Evolutionary conservation across 2,888 invertebrate genomes (phyloP).

Genomic region (Tinea semifulvella): DNA sequence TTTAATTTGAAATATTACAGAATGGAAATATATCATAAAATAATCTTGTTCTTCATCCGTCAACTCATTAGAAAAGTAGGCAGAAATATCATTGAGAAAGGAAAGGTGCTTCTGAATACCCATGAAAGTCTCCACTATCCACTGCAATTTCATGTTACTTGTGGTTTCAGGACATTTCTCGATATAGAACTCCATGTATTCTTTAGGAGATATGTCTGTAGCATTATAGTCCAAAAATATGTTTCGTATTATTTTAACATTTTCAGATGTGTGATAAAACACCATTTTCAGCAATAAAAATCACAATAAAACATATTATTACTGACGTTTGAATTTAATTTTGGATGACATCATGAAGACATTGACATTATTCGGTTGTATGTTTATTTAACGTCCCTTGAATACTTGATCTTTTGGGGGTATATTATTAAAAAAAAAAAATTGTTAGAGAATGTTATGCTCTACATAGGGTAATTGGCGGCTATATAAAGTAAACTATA

Average conservation of each 20-base stretch:
- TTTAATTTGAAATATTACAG: constrained; percentile 39
- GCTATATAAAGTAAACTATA: too few relatives aligned
- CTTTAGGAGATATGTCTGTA: constrained; percentile 33
- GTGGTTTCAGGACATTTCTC: constrained; percentile 41
- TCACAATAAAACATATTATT: background rate
- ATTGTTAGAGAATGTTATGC: too few relatives aligned
- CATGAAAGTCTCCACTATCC: constrained; percentile 48
- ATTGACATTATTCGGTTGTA: too few relatives aligned
- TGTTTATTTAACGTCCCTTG: too few relatives aligned
- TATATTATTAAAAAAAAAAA: too few relatives aligned
- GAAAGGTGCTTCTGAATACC: constrained; percentile 39
- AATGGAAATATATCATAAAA: constrained; percentile 42
- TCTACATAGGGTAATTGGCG: too few relatives aligned
- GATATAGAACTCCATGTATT: constrained; percentile 48
- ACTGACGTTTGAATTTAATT: background rate
- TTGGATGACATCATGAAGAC: background rate
- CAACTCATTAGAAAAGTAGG: constrained; percentile 35
- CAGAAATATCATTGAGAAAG: constrained; percentile 36
- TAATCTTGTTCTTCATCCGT: constrained; percentile 40
- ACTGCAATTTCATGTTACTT: constrained; percentile 43
- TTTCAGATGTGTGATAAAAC: constrained; percentile 48
- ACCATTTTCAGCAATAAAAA: constrained; percentile 33
- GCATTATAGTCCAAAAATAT: constrained; percentile 38
- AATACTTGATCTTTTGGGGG: too few relatives aligned
- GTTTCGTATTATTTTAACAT: constrained; percentile 45